Evolutionary conservation across 2,888 invertebrate genomes (phyloP).

Genomic region (Melieria omissa): DNA sequence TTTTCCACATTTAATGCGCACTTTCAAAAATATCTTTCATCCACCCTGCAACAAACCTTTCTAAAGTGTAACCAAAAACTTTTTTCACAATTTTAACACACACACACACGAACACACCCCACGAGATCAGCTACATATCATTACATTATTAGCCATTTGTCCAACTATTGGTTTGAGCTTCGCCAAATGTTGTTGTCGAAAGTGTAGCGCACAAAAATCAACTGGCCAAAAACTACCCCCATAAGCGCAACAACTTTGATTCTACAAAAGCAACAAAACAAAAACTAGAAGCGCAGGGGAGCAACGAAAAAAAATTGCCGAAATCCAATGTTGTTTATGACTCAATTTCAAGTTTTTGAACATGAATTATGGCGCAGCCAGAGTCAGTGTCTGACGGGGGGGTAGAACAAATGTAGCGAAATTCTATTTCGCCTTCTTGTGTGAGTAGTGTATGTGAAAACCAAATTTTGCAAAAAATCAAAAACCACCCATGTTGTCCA

Average conservation of each 20-base stretch:
- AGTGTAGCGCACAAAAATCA: neutral
- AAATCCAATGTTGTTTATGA: slow-evolving; percentile 40
- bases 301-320: slow-evolving; percentile 27
- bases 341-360: slow-evolving; percentile 41
- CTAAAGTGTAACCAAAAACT: no score
- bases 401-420: slow-evolving; percentile 26
- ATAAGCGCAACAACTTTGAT: neutral
- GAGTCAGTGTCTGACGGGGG: slow-evolving; percentile 14
- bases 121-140: slow-evolving; percentile 11
- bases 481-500: no score
- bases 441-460: no score
- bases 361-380: slow-evolving; percentile 38
- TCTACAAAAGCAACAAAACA: slow-evolving; percentile 6
- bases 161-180: neutral
- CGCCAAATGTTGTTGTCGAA: slow-evolving; percentile 1
- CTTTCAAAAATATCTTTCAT: no score
- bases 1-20: no score
- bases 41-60: no score
- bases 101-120: neutral
- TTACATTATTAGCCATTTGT: slow-evolving; percentile 27
- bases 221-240: slow-evolving; percentile 2
- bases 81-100: neutral
- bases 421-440: no score
- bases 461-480: no score
- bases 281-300: slow-evolving; percentile 10